phyloP scores from a whole-genome alignment of 2,113 vertebrate genomes.

The Catagonus wagneri region DNA sequence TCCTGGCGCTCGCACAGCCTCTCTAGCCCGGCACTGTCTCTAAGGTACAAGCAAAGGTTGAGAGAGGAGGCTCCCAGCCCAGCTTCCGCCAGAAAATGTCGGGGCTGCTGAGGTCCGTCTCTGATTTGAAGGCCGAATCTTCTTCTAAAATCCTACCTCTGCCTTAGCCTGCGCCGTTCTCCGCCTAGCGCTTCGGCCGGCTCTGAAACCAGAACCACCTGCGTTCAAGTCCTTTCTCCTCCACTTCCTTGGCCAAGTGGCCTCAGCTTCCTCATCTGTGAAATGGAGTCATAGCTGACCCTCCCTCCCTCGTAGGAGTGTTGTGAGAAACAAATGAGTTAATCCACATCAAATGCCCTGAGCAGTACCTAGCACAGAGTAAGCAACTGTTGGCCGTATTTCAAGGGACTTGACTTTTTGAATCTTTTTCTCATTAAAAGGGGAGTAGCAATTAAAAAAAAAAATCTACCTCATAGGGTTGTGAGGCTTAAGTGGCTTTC shows the following conservation, averaged over 20 bases:
- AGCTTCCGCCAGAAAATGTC: not conserved
- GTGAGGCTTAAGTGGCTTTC: not conserved
- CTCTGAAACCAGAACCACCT: not conserved
- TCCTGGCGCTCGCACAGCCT: not conserved
- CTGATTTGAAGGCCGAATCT: not conserved
- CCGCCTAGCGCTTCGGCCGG: not conserved
- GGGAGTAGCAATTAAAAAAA: not conserved
- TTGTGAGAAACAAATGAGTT: not conserved
- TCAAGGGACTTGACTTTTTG: not conserved
- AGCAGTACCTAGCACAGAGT: not conserved
- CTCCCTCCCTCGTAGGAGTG: too few species aligned
- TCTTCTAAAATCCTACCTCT: not conserved
- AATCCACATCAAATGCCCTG: not conserved
- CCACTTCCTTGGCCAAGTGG: accelerated
- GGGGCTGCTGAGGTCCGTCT: not conserved
- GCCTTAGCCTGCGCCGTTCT: not conserved
- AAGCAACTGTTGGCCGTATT: accelerated
- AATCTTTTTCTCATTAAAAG: not conserved
- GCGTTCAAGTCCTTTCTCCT: accelerated
- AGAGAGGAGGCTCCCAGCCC: not conserved
- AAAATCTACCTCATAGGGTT: not conserved
- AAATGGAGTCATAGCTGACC: not conserved
- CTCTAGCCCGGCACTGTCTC: not conserved
- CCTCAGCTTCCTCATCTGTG: not conserved
- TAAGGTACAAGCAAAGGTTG: not conserved